Conservation (phyloP, 2,113 vertebrate species). For the Vidua macroura region DNA sequence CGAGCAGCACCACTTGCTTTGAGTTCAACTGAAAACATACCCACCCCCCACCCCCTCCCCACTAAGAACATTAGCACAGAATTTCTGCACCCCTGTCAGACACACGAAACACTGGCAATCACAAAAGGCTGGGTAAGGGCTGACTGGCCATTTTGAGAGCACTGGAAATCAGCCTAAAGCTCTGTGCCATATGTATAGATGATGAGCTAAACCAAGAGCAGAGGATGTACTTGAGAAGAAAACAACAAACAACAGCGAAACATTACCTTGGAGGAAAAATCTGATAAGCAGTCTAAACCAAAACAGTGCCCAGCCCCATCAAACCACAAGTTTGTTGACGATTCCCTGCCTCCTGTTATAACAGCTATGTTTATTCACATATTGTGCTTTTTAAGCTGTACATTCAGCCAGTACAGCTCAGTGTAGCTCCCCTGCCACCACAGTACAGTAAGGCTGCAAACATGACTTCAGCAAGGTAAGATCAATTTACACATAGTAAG, state of each 20-base stretch:
- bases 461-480: background rate
- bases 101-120: background rate
- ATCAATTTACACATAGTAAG: background rate
- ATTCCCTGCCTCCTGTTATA: background rate
- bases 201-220: background rate
- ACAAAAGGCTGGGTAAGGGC: background rate
- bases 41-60: rapidly evolving
- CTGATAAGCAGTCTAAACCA: background rate
- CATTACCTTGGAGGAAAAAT: background rate
- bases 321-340: background rate
- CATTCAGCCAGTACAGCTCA: background rate
- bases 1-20: rapidly evolving
- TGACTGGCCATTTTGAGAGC: background rate
- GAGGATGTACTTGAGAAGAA: background rate
- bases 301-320: background rate
- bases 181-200: background rate
- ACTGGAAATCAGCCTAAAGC: background rate
- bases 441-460: background rate
- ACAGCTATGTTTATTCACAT: background rate
- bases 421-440: background rate
- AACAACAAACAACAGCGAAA: background rate
- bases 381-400: background rate
- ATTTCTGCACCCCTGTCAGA: background rate
- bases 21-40: background rate
- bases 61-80: background rate